These are phyloP conservation scores for Halcyon chelicuti DNA, from an alignment of 2,797 vertebrate species.

Conservation along the genomic window DNA sequence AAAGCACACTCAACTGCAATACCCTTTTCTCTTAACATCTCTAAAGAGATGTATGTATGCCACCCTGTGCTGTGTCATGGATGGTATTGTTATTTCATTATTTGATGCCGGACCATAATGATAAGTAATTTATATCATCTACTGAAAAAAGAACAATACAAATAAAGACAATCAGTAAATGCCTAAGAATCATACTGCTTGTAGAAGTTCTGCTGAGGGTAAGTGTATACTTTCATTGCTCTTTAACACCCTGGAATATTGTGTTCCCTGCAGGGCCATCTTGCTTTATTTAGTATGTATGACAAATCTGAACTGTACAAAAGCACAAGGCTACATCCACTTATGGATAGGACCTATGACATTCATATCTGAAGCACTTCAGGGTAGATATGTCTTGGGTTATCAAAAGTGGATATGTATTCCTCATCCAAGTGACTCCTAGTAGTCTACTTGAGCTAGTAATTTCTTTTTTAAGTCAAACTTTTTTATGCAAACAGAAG, in stretches of 20 bases:
- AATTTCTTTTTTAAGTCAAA: not conserved
- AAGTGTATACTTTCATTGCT: not conserved
- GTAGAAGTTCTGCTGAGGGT: not conserved
- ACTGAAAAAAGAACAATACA: conserved; percentile 17
- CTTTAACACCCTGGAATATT: not conserved
- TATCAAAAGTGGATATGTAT: not conserved
- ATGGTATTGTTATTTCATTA: conserved; percentile 30
- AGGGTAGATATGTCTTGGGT: not conserved
- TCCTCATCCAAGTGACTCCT: not conserved
- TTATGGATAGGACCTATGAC: not conserved
- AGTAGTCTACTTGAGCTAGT: not conserved
- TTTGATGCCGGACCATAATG: conserved; percentile 28
- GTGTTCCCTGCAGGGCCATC: not conserved
- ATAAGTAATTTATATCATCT: conserved; percentile 42
- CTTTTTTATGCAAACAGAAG: not conserved
- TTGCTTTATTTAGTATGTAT: not conserved
- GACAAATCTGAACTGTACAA: not conserved
- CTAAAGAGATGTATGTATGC: conserved; percentile 40
- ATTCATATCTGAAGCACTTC: not conserved
- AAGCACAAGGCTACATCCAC: not conserved
- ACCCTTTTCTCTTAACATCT: conserved; percentile 37
- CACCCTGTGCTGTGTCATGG: not conserved
- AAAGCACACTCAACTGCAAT: conserved; percentile 36
- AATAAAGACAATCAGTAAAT: conserved; percentile 21
- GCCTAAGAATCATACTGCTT: not conserved